A percentile compares a stretch with the other conserved stretches of the same genome.
These are phyloP conservation scores for Muntiacus reevesi DNA, from an alignment of 2,113 vertebrate species.

Conservation along the genomic window DNA sequence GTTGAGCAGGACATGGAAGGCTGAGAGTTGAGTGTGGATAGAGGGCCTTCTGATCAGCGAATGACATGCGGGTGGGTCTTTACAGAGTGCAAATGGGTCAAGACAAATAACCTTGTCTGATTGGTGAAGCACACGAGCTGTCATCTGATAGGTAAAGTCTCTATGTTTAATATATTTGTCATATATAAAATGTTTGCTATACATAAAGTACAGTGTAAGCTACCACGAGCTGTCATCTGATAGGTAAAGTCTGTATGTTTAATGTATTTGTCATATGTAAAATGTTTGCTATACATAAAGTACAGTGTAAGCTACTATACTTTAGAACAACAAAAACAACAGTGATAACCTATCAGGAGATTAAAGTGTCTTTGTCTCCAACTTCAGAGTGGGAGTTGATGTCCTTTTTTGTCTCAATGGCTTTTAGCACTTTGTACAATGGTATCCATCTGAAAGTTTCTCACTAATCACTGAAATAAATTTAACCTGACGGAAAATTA, in stretches of 20 bases:
- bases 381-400: neutral
- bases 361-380: neutral
- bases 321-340: constrained; percentile 12
- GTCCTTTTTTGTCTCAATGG: neutral
- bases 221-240: neutral
- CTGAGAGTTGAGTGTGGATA: neutral
- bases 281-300: neutral
- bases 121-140: neutral
- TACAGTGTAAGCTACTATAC: neutral
- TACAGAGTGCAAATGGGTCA: too few species aligned
- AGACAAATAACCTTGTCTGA: neutral
- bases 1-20: neutral
- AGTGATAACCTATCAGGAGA: neutral
- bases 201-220: neutral
- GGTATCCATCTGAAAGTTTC: neutral
- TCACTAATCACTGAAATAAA: neutral
- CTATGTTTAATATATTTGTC: neutral
- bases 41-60: neutral
- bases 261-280: neutral
- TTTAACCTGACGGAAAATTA: neutral
- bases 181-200: neutral
- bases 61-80: too few species aligned
- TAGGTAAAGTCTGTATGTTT: neutral
- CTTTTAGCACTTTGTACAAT: neutral
- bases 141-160: neutral